phyloP scores from a whole-genome alignment of 2,888 invertebrate species.

The Torymus tubicola region DNA sequence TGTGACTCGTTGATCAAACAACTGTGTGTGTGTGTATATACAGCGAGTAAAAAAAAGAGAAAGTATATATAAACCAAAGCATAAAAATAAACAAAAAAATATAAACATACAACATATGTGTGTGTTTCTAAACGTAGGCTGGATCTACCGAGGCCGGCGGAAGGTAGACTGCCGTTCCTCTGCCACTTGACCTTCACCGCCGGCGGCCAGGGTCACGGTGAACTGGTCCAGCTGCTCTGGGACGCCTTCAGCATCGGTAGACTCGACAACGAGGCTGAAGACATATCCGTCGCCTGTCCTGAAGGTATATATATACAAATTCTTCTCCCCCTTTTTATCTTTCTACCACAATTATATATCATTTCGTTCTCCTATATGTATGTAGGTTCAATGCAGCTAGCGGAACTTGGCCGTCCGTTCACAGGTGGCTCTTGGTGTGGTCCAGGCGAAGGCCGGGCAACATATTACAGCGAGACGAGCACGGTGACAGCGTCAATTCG shows the following conservation, averaged over 20 bases:
- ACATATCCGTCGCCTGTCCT: slow-evolving; percentile 85
- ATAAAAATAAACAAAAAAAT: too few species aligned
- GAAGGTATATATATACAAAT: slow-evolving; percentile 75
- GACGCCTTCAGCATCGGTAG: slow-evolving; percentile 92
- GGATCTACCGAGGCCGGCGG: slow-evolving; percentile 84
- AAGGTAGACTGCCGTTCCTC: slow-evolving; percentile 89
- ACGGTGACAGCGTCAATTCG: slow-evolving; percentile 92
- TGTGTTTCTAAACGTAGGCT: slow-evolving; percentile 80
- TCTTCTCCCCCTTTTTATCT: neutral
- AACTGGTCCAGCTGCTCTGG: slow-evolving; percentile 92
- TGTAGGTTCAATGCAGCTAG: slow-evolving; percentile 88
- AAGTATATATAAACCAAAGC: too few species aligned
- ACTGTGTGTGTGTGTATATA: too few species aligned
- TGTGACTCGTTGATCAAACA: too few species aligned
- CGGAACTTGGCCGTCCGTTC: slow-evolving; percentile 90
- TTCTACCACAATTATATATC: neutral
- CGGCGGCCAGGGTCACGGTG: slow-evolving; percentile 91
- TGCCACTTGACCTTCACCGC: slow-evolving; percentile 95
- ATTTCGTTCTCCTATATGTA: neutral
- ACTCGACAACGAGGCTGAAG: slow-evolving; percentile 83
- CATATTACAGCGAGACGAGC: slow-evolving; percentile 93
- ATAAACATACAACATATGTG: too few species aligned
- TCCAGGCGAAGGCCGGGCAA: slow-evolving; percentile 84
- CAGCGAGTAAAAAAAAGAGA: too few species aligned
- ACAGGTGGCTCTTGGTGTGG: slow-evolving; percentile 95